Conservation (phyloP, 1,140 invertebrate species). For the Drosophila triauraria region DNA sequence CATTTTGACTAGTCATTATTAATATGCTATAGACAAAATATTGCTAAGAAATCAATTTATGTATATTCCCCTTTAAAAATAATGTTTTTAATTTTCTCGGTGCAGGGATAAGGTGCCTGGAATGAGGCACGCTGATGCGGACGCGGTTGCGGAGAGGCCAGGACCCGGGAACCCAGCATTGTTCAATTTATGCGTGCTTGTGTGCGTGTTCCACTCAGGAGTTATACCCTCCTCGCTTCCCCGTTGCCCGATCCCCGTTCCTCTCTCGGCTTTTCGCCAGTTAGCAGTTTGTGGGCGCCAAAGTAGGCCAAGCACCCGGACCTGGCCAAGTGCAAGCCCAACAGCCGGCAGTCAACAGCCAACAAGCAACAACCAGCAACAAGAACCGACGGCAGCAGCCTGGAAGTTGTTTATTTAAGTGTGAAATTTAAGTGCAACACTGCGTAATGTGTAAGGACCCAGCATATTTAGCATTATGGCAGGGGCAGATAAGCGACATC, state of each 20-base stretch:
- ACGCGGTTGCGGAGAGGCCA: constrained; percentile 23
- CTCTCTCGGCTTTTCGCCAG: constrained; percentile 51
- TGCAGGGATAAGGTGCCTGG: constrained; percentile 13
- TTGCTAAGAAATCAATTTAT: neutral
- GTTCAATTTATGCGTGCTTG: constrained; percentile 79
- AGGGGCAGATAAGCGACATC: constrained; percentile 54
- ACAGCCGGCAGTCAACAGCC: constrained; percentile 40
- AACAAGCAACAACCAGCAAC: constrained; percentile 20
- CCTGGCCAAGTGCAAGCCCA: constrained; percentile 57
- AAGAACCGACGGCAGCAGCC: constrained; percentile 43
- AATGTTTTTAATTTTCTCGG: neutral
- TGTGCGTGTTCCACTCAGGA: constrained; percentile 56
- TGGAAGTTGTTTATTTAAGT: constrained; percentile 81
- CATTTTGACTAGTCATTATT: no score
- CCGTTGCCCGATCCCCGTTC: neutral
- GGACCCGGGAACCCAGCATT: constrained; percentile 47
- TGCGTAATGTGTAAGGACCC: constrained; percentile 60
- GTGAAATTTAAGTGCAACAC: constrained; percentile 76
- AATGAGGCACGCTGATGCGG: neutral
- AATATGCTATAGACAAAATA: neutral
- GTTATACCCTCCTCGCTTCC: constrained; percentile 45
- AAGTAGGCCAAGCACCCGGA: constrained; percentile 76
- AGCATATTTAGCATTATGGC: constrained; percentile 67
- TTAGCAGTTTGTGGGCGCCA: constrained; percentile 75
- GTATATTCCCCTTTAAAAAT: neutral